These are phyloP conservation scores for Cryptomyrus ogoouensis DNA, from an alignment of 2,113 vertebrate genomes.

Conservation along the genomic window DNA sequence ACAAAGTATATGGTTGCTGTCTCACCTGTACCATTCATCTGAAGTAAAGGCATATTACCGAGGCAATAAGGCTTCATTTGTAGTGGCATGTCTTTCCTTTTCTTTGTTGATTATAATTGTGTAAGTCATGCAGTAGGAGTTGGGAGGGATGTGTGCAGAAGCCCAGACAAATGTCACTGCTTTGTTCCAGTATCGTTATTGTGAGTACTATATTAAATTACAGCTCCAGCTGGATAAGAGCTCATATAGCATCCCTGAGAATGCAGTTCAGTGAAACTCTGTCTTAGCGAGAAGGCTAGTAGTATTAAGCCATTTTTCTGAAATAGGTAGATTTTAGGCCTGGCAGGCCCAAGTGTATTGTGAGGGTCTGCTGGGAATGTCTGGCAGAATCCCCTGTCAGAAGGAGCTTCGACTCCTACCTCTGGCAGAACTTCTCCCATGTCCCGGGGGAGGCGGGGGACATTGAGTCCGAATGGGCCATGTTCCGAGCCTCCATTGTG, in stretches of 20 bases:
- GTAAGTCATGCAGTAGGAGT: neutral
- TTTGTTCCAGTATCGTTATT: neutral
- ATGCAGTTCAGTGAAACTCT: neutral
- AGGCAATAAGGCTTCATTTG: neutral
- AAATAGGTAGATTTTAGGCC: neutral
- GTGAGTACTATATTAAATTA: neutral
- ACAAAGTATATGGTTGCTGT: neutral
- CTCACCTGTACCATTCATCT: conserved; percentile 3
- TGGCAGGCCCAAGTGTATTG: no score
- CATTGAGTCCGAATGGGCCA: no score
- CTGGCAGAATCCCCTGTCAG: no score
- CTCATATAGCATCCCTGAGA: neutral
- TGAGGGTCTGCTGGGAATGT: no score
- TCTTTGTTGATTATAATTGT: neutral
- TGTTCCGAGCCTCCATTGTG: no score
- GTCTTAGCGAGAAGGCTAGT: neutral
- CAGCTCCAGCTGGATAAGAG: neutral
- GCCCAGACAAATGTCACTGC: neutral
- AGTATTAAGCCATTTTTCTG: neutral
- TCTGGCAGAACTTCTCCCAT: no score
- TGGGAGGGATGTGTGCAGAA: neutral
- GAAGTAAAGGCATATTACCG: neutral
- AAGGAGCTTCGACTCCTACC: no score
- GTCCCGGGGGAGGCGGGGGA: no score
- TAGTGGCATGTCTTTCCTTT: neutral